These are phyloP conservation scores for Characodon lateralis DNA, from an alignment of 2,797 vertebrate species.

Conservation along the genomic window DNA sequence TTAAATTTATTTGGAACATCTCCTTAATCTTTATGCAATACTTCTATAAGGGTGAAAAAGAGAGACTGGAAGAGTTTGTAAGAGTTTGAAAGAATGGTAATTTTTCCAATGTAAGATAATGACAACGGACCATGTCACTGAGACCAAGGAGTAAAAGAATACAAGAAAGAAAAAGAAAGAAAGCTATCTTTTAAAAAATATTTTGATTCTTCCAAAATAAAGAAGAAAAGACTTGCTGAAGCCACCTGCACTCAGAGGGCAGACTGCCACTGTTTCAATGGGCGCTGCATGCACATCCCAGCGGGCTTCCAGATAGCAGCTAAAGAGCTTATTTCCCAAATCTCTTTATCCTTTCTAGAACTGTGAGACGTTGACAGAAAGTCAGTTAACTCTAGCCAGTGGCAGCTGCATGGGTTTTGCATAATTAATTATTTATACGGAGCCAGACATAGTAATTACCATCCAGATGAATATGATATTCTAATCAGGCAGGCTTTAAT, in stretches of 20 bases:
- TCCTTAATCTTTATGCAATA: not conserved
- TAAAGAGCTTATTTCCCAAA: constrained; percentile 89
- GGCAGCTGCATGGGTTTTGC: constrained; percentile 97
- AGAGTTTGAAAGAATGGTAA: not conserved
- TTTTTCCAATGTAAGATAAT: constrained; percentile 25
- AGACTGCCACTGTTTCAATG: constrained; percentile 77
- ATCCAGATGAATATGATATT: constrained; percentile 99
- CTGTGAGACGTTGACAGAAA: constrained; percentile 90
- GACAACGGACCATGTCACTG: constrained; percentile 11
- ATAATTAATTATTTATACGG: constrained; percentile 99
- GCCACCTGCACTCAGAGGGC: constrained; percentile 80
- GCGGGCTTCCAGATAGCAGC: constrained; percentile 80
- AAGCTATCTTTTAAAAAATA: constrained; percentile 37
- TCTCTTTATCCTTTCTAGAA: constrained; percentile 88
- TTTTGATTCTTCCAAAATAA: constrained; percentile 68
- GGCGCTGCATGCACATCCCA: constrained; percentile 71
- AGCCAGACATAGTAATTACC: constrained; percentile 98
- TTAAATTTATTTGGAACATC: not conserved
- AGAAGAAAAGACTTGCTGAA: constrained; percentile 47
- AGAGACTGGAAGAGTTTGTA: not conserved
- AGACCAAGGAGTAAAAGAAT: constrained; percentile 27
- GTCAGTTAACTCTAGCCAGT: constrained; percentile 94
- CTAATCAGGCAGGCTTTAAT: constrained; percentile 96
- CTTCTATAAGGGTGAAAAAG: not conserved
- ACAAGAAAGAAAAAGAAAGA: constrained; percentile 32